These are phyloP conservation scores for Fragum fragum DNA, from an alignment of 2,888 invertebrate genomes.

Conservation along the genomic window DNA sequence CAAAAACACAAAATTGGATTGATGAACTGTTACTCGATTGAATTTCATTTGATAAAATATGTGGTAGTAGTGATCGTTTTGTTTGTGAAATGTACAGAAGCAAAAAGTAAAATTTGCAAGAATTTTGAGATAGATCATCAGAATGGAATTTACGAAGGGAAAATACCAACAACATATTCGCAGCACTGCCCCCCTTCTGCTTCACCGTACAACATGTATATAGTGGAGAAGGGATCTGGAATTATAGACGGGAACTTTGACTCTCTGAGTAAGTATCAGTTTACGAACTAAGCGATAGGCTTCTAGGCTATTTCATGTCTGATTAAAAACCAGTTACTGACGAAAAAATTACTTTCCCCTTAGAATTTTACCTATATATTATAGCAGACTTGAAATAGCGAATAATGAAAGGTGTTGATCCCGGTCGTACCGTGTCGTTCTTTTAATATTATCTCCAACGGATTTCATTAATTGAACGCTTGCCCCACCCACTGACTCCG, in stretches of 20 bases:
- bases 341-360: too few relatives aligned
- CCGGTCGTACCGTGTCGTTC: too few relatives aligned
- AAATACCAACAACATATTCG: conserved; percentile 9
- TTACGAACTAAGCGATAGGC: too few relatives aligned
- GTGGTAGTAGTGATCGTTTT: background rate
- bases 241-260: background rate
- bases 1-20: background rate
- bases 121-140: background rate
- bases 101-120: conserved; percentile 2
- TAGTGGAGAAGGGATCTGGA: background rate
- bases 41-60: conserved; percentile 7
- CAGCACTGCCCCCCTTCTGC: conserved; percentile 6
- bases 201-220: conserved; percentile 13
- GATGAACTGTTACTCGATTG: background rate
- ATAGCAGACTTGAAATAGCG: too few relatives aligned
- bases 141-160: conserved; percentile 4
- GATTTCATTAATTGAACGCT: too few relatives aligned
- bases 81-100: background rate
- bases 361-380: too few relatives aligned
- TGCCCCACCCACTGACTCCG: too few relatives aligned
- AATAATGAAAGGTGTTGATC: too few relatives aligned
- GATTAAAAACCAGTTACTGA: too few relatives aligned
- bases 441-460: too few relatives aligned
- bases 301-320: too few relatives aligned
- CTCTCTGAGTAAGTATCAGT: conserved; percentile 10